Percentiles rank a stretch among this genome's conserved stretches.
Evolutionary conservation across 2,888 invertebrate genomes (phyloP).

Genomic region (Cerceris rybyensis): DNA sequence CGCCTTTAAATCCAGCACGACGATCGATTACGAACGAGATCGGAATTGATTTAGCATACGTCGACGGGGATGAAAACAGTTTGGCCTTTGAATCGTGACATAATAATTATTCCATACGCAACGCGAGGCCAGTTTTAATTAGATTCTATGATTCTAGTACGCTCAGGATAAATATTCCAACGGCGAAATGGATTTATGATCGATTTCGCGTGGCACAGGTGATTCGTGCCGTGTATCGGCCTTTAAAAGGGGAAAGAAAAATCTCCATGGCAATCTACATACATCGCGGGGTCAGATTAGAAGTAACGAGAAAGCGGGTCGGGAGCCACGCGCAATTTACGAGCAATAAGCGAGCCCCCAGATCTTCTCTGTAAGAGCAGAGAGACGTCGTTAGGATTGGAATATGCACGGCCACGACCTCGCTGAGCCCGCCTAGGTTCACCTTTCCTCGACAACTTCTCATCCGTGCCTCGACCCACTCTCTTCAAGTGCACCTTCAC

Average conservation of each 20-base stretch:
- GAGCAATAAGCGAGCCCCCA: slow-evolving; percentile 74
- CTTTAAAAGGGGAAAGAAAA: slow-evolving; percentile 36
- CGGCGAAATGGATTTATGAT: slow-evolving; percentile 19
- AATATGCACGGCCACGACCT: slow-evolving; percentile 78
- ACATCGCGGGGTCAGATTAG: slow-evolving; percentile 66
- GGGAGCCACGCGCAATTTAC: slow-evolving; percentile 77
- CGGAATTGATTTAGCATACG: background rate
- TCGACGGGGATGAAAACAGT: background rate
- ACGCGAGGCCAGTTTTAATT: background rate
- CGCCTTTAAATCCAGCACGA: background rate
- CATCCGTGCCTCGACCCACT: slow-evolving; percentile 68
- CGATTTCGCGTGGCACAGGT: slow-evolving; percentile 52
- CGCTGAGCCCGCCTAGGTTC: slow-evolving; percentile 71
- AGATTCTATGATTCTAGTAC: background rate
- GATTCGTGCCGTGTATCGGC: slow-evolving; percentile 49
- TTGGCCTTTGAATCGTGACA: background rate
- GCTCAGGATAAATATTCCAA: background rate
- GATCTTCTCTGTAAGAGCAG: slow-evolving; percentile 64
- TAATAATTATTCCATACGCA: background rate
- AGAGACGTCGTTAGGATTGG: slow-evolving; percentile 77
- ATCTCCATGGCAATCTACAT: slow-evolving; percentile 62
- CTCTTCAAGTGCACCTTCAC: slow-evolving; percentile 70
- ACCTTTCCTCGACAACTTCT: slow-evolving; percentile 71
- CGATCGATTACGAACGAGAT: background rate
- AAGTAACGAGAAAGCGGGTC: slow-evolving; percentile 76